These are phyloP conservation scores for Cataglyphis hispanica DNA, from an alignment of 1,140 invertebrate genomes.

Conservation along the genomic window DNA sequence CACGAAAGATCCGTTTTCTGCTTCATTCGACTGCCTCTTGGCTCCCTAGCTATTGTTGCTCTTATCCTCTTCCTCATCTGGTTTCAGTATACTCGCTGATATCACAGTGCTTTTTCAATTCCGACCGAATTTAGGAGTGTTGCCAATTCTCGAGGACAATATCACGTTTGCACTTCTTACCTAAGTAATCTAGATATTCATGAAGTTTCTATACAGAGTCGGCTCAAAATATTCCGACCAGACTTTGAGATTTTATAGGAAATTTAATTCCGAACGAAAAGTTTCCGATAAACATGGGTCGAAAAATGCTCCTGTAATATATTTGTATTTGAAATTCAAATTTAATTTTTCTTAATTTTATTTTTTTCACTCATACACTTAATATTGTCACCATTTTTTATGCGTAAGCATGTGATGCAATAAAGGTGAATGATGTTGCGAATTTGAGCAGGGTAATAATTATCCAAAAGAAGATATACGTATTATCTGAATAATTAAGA, in stretches of 20 bases:
- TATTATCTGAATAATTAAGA: neutral
- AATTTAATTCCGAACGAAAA: too few relatives aligned
- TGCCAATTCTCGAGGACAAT: conserved; percentile 43
- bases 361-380: neutral
- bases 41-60: conserved; percentile 24
- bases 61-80: conserved; percentile 38
- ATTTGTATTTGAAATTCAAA: conserved; percentile 11
- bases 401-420: neutral
- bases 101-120: conserved; percentile 46
- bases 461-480: neutral
- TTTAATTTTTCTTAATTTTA: neutral
- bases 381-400: neutral
- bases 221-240: too few relatives aligned
- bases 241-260: too few relatives aligned
- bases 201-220: neutral
- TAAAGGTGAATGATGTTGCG: neutral
- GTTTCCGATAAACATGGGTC: too few relatives aligned
- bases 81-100: conserved; percentile 32
- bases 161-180: conserved; percentile 5
- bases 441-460: neutral
- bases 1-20: neutral
- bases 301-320: too few relatives aligned
- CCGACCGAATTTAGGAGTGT: conserved; percentile 45
- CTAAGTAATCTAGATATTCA: conserved; percentile 23
- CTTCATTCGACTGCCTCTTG: conserved; percentile 17